Base-by-base conservation (phyloP, 2,113 vertebrate species). In the Megaleporinus macrocephalus region DNA sequence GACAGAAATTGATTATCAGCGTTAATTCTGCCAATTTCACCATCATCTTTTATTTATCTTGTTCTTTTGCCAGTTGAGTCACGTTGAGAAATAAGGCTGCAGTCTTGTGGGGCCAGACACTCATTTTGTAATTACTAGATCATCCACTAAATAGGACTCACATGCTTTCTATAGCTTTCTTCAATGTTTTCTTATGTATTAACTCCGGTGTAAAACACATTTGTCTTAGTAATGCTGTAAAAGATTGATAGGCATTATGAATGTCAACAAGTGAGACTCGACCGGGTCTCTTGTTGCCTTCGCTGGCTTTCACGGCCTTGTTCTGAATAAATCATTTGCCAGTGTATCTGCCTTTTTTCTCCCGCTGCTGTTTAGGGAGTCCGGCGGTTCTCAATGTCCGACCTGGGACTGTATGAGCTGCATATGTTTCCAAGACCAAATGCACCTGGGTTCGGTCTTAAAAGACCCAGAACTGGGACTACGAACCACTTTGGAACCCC, bases 61-160 rank as follows among this genome's bases (percentile, higher is more conserved):
- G n/a, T 76, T 55, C n/a, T 70, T 70, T 70, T 77, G 41, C 41
- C 29, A 68, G 66, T 55, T 69, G 22, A 55, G 22, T 55, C 29
- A 16, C 49, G 29, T 26, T 12, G 15, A 41, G 16, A 61, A 44
- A 59, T 22, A 44, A 41, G n/a, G 30, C n/a, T 9, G 30, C 18
- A 10, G 65, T 22, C 65, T 44, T 16, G 11, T 44, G 36, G 30
- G 66, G 22, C 10, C 33, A 44, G 22, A 44, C 66, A n/a, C 11
- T 44, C 41, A 70, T 44, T 70, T 70, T 14, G 66, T 24, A 70
- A 44, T 70, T 41, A 24, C 36, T 44, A 41, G 33, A n/a, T 70
- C 16, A 70, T 41, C 20, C 44, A 1, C 4, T 65, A 30, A 22
- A 33, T 36, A 68, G 29, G 66, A 14, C 26, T 13, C 22, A 14